Percentiles rank a stretch among this genome's conserved stretches.
Conservation (phyloP, 2,888 invertebrate genomes). For the Gonocerus acuteangulatus region DNA sequence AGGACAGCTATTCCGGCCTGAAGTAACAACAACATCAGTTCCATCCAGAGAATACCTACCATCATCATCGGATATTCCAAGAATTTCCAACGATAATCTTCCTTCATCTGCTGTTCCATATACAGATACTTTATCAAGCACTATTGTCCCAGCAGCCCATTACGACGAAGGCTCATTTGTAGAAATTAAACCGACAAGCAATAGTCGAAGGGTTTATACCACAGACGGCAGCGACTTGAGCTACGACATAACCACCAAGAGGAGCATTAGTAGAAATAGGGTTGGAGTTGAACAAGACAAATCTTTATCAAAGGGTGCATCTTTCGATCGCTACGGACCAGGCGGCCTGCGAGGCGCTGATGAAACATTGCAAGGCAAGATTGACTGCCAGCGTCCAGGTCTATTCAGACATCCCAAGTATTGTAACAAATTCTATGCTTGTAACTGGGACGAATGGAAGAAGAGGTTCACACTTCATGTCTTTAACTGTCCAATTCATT, state of each 20-base stretch:
- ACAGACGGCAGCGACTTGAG: constrained; percentile 27
- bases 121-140: constrained; percentile 10
- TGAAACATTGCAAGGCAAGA: constrained; percentile 50
- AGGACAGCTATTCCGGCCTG: constrained; percentile 38
- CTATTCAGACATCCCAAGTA: constrained; percentile 61
- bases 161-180: constrained; percentile 27
- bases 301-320: constrained; percentile 39
- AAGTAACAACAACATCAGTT: background rate
- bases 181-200: constrained; percentile 37
- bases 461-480: constrained; percentile 65
- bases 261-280: background rate
- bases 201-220: constrained; percentile 32
- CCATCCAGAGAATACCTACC: constrained; percentile 32
- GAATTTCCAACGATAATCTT: constrained; percentile 1
- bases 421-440: constrained; percentile 75
- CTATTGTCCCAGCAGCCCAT: constrained; percentile 8
- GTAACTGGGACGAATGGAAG: constrained; percentile 70
- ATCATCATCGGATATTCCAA: constrained; percentile 29
- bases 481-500: constrained; percentile 69
- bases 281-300: constrained; percentile 8
- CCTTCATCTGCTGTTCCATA: constrained; percentile 23
- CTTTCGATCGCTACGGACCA: constrained; percentile 55
- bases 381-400: constrained; percentile 49
- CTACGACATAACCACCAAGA: constrained; percentile 28
- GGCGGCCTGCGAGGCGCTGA: constrained; percentile 54